Evolutionary conservation across 2,888 invertebrate species (phyloP).

Genomic region (Pollenia labialis): DNA sequence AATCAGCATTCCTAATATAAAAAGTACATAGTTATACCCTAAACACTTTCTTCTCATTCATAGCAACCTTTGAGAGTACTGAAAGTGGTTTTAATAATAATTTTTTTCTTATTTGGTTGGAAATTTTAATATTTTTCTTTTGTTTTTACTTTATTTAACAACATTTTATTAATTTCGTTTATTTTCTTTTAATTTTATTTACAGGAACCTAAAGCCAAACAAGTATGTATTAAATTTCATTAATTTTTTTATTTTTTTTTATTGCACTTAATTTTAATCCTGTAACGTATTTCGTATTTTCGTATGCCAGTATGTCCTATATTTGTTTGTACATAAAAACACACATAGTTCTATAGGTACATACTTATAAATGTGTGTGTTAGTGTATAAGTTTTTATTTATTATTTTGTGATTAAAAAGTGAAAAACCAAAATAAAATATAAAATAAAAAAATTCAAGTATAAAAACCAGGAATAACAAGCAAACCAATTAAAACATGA

Average conservation of each 20-base stretch:
- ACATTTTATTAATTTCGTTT: conserved; percentile 70
- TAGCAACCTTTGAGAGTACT: too few species aligned
- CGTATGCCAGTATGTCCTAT: conserved; percentile 53
- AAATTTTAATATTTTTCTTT: conserved; percentile 3
- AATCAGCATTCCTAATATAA: too few species aligned
- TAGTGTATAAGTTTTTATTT: not conserved
- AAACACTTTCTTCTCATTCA: too few species aligned
- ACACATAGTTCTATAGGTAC: not conserved
- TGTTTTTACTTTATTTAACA: conserved; percentile 46
- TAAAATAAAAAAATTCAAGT: conserved; percentile 38
- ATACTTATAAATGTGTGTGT: not conserved
- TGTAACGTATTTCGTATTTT: conserved; percentile 6
- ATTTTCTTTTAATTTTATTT: conserved; percentile 72
- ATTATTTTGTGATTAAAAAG: conserved; percentile 50
- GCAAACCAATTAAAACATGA: conserved; percentile 72
- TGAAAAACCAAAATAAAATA: conserved; percentile 23
- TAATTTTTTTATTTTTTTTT: conserved; percentile 57
- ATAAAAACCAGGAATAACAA: conserved; percentile 61
- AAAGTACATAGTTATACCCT: too few species aligned
- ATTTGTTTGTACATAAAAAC: conserved; percentile 1
- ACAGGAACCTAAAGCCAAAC: conserved; percentile 82
- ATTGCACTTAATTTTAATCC: conserved; percentile 46
- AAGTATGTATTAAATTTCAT: conserved; percentile 78
- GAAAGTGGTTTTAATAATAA: not conserved
- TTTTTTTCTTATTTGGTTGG: conserved; percentile 22